Percentiles rank a stretch among this genome's conserved stretches.
Evolutionary conservation across 2,888 invertebrate species (phyloP).

Genomic region (Nudaria mundana): DNA sequence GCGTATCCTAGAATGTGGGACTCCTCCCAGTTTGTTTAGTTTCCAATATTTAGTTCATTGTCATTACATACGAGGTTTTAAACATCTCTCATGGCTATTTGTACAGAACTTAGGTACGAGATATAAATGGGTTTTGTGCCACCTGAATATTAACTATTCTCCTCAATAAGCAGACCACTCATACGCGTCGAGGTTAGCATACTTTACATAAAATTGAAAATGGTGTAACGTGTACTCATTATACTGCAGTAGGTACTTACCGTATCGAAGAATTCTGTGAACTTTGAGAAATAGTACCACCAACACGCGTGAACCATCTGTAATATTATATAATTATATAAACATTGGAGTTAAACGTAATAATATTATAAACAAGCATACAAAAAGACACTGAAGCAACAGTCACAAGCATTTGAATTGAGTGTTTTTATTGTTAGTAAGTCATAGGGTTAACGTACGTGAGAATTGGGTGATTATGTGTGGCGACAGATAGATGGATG

Average conservation of each 20-base stretch:
- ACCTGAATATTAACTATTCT: constrained; percentile 12
- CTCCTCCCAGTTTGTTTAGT: not conserved
- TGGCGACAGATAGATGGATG: not conserved
- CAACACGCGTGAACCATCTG: constrained; percentile 97
- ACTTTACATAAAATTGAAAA: constrained; percentile 10
- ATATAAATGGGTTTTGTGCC: constrained; percentile 7
- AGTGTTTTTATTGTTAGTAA: not conserved
- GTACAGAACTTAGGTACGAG: constrained; percentile 6
- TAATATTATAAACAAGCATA: not conserved
- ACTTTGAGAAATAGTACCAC: constrained; percentile 98
- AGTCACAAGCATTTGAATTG: constrained; percentile 3
- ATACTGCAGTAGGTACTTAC: constrained; percentile 83
- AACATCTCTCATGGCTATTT: constrained; percentile 5
- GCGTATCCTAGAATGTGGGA: too few species aligned
- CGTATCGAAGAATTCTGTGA: constrained; percentile 97
- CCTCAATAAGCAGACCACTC: constrained; percentile 8
- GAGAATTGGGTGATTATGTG: too few species aligned
- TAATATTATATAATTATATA: constrained; percentile 42
- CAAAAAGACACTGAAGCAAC: not conserved
- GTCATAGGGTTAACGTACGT: too few species aligned
- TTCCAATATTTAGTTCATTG: not conserved
- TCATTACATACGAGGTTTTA: not conserved
- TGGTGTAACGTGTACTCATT: constrained; percentile 6
- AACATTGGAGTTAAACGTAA: not conserved
- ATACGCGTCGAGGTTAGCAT: constrained; percentile 10